A percentile compares a stretch with the other conserved stretches of the same genome.
phyloP scores from a whole-genome alignment of 2,113 vertebrate species.

The Apeltes quadracus region DNA sequence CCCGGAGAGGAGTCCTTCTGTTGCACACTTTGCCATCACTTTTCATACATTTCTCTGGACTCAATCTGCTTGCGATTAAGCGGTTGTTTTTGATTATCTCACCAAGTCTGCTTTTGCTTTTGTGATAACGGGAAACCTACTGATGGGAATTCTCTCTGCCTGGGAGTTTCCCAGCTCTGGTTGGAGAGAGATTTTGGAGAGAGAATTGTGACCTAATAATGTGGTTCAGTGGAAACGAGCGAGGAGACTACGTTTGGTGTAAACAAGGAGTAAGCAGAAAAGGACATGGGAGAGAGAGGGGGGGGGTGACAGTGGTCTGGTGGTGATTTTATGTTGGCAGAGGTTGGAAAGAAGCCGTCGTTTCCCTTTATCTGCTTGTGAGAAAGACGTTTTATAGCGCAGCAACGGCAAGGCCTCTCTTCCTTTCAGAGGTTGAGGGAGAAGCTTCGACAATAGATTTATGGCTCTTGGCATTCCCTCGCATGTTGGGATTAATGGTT shows the following conservation, averaged over 20 bases:
- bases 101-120: slow-evolving; percentile 35
- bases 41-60: not conserved
- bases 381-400: slow-evolving; percentile 40
- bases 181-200: not conserved
- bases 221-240: slow-evolving; percentile 16
- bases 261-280: slow-evolving; percentile 30
- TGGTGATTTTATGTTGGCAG: slow-evolving; percentile 46
- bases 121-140: slow-evolving; percentile 14
- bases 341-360: slow-evolving; percentile 39
- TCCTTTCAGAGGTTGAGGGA: slow-evolving; percentile 42
- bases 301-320: slow-evolving; percentile 18
- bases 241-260: slow-evolving; percentile 4
- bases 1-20: slow-evolving; percentile 14
- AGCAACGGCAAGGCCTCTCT: slow-evolving; percentile 2
- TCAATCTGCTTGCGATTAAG: slow-evolving; percentile 26
- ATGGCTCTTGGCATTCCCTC: slow-evolving; percentile 34
- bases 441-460: slow-evolving; percentile 41
- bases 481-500: slow-evolving; percentile 24
- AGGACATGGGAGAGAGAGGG: not conserved
- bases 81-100: slow-evolving; percentile 21
- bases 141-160: slow-evolving; percentile 33
- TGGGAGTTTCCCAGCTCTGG: slow-evolving; percentile 36
- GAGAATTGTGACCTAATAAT: slow-evolving; percentile 17
- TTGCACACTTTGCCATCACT: slow-evolving; percentile 10
- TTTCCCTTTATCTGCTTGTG: slow-evolving; percentile 37